Evolutionary conservation across 2,797 vertebrate genomes (phyloP).

Genomic region (Pseudochirops cupreus): DNA sequence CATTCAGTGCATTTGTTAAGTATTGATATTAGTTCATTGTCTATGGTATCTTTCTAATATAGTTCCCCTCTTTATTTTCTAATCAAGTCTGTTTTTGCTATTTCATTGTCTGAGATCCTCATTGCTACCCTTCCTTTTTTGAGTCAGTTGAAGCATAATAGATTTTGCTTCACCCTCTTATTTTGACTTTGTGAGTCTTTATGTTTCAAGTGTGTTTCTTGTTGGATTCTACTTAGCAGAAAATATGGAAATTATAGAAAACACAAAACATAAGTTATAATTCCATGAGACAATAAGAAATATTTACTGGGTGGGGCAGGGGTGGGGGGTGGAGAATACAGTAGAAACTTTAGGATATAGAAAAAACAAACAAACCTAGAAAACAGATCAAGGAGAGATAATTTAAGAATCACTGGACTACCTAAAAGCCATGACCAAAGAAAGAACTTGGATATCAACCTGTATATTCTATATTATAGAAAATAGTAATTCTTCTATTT

Average conservation of each 20-base stretch:
- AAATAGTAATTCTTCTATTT: not conserved
- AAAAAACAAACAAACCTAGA: too few species aligned
- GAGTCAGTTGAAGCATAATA: not conserved
- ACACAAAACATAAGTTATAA: too few species aligned
- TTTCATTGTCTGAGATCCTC: not conserved
- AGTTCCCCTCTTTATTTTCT: not conserved
- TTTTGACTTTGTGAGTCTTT: not conserved
- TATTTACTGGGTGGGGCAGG: too few species aligned
- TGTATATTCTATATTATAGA: too few species aligned
- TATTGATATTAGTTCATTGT: not conserved
- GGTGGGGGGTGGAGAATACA: too few species aligned
- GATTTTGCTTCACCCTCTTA: not conserved
- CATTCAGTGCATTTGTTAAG: not conserved
- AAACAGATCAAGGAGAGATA: too few species aligned
- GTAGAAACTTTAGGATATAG: too few species aligned
- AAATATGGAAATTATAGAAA: too few species aligned
- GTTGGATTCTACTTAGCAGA: not conserved
- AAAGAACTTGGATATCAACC: too few species aligned
- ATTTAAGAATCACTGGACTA: too few species aligned
- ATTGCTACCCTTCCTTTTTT: not conserved
- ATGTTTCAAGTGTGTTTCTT: not conserved
- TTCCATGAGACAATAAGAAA: too few species aligned
- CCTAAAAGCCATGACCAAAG: too few species aligned
- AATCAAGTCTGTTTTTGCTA: not conserved
- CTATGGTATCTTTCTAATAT: not conserved